Base-by-base conservation (phyloP, 2,113 vertebrate species). In the Blennius ocellaris region DNA sequence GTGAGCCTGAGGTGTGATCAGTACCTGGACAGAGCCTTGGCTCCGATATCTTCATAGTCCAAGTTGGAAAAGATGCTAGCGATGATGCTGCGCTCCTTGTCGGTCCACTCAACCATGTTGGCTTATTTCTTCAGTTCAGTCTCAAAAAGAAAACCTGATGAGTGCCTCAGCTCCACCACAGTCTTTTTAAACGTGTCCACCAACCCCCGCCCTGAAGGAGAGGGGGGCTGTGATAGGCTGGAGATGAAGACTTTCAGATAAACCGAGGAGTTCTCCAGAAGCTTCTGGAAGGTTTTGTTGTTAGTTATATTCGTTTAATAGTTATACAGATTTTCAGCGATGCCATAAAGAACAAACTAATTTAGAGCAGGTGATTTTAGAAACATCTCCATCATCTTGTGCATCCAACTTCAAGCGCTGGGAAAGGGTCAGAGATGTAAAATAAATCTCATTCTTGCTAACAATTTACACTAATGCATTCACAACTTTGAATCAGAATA, bases 81-180 rank as follows among this genome's bases (percentile, higher is more conserved):
- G 87, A 94, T 93, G 82, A 65, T 51, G 37, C 0, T 12, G 47
- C 91, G 90, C 76, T 94, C 93, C 5, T 61, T 5, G 0, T 89
- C 89, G 11, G 75, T 90, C 93, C 93, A 94, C 61, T 63, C 73
- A 72, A 94, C 93, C 93, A 94, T 94, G 80, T 21, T 43, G 8
- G 51, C 81, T 59, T 60, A 4, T 10, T 69, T 62, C 47, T 30
- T 30, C 21, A 5, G 43, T 74, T 83, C 78, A 79, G 61, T 59
- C 72, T 88, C 2, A 4, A 69, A 54, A 21, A 15, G 76, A 69
- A 77, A 76, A 3, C 49, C 69, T 71, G 83, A 85, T 80, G 84
- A 17, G 7, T 7, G 8, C 6, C 12, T 30, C 21, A 9, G 6
- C 5, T 7, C 0, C 8, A 56, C 7, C 14, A 6, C 14, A 7